Conservation (phyloP, 2,797 vertebrate genomes). For the Macropus fuliginosus region DNA sequence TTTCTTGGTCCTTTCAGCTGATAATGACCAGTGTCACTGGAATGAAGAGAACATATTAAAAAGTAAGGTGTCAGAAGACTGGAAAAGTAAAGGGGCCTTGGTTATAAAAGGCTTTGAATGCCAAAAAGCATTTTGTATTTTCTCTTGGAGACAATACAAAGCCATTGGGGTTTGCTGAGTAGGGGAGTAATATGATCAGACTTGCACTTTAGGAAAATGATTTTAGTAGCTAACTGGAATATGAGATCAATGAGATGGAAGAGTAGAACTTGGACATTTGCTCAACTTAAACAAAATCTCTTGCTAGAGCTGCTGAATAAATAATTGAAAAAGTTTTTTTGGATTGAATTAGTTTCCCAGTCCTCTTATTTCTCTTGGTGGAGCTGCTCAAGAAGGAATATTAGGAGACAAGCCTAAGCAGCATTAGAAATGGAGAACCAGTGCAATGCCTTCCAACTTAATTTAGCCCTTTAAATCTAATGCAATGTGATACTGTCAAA, state of each 20-base stretch:
- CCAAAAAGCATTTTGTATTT: background rate
- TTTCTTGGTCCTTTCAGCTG: background rate
- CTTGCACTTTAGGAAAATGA: background rate
- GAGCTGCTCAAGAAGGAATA: background rate
- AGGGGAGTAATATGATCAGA: background rate
- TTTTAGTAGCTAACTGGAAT: background rate
- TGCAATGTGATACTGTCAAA: background rate
- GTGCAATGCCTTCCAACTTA: background rate
- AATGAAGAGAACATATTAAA: background rate
- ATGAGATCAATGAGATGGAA: background rate
- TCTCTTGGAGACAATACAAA: background rate
- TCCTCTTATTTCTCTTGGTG: background rate
- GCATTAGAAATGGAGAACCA: background rate
- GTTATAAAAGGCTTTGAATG: background rate
- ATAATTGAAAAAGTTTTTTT: background rate
- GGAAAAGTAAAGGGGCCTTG: background rate
- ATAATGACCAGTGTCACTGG: background rate
- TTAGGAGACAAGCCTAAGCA: background rate
- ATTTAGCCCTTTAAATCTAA: background rate
- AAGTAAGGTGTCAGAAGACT: background rate
- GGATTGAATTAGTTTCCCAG: background rate
- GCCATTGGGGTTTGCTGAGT: background rate
- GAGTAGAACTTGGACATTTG: background rate
- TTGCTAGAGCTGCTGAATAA: background rate
- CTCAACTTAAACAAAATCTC: background rate